Evolutionary conservation across 1,140 invertebrate genomes (phyloP), one percentile per base, ranked within the genome.

Genomic region (Monomorium pharaonis): DNA sequence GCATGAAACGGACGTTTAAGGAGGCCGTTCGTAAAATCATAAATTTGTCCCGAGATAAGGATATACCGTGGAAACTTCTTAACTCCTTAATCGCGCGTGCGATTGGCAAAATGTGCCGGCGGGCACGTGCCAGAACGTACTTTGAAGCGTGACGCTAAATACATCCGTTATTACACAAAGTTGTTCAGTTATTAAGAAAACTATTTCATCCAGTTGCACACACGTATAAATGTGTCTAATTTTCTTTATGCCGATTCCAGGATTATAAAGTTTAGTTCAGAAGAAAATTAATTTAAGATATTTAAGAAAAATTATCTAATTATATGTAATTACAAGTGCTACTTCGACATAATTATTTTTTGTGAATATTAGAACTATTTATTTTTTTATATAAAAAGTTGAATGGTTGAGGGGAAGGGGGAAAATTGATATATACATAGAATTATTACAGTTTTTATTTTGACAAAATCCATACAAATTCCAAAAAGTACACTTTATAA

Each of bases 21-120:
- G 33, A 30, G n/a, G 18, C 2, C n/a, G 5, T 67, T 67, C 21
- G 14, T 72, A 51, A 72, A 30, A 72, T 72, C 27, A 51, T 72
- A 72, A 72, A 72, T 16, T 72, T 72, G 27, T 72, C 44, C 10
- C 16, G 16, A 49, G 44, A 72, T 72, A 72, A 72, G 27, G 33
- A 44, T 69, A 9, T 44, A 44, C 65, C 6, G 6, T 21, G 21
- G 2, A 49, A 51, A 51, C 5, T 49, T 51, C 27, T 49, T 27
- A 72, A 30, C 27, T 49, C 30, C 27, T 72, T 72, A 72, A 72
- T 51, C 30, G 60, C 9, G 18, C 18, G 16, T 1, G 44, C 37
- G 65, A 44, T 24, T 42, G 14, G 21, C 24, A 49, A 30, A 72
- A 72, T 72, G 18, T 44, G 24, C 14, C 18, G 27, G 18, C 10